phyloP scores from a whole-genome alignment of 2,888 invertebrate species.

The Drymonia ruficornis region DNA sequence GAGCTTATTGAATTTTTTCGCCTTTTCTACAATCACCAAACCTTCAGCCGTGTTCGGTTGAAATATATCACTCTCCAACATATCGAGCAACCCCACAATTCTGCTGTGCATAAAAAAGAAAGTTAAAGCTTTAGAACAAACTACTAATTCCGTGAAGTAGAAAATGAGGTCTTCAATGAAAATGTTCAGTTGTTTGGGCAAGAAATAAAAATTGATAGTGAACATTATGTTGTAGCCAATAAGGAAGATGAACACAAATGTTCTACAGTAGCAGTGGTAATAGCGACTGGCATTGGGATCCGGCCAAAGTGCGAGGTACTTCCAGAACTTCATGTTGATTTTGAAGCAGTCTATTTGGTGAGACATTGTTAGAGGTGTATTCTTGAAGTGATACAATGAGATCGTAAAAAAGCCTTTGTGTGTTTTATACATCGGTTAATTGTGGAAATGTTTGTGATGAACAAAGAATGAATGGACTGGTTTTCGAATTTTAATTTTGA shows the following conservation, averaged over 20 bases:
- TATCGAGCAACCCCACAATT: constrained; percentile 44
- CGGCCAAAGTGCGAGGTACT: constrained; percentile 54
- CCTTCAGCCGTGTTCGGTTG: constrained; percentile 45
- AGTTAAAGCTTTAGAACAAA: constrained; percentile 55
- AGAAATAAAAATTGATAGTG: constrained; percentile 54
- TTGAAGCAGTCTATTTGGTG: constrained; percentile 60
- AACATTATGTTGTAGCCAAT: constrained; percentile 41
- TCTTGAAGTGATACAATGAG: constrained; percentile 4
- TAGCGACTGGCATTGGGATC: constrained; percentile 20
- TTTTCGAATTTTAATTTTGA: too few relatives aligned
- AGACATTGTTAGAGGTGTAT: constrained; percentile 17
- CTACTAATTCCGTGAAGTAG: constrained; percentile 54
- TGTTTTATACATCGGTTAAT: constrained; percentile 17
- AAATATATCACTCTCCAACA: constrained; percentile 57
- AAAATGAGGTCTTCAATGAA: constrained; percentile 60
- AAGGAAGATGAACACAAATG: constrained; percentile 42
- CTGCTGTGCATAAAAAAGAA: constrained; percentile 45
- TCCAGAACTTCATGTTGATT: constrained; percentile 54
- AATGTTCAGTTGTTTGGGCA: constrained; percentile 51
- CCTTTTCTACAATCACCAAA: constrained; percentile 41
- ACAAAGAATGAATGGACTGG: neutral
- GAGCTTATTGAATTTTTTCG: constrained; percentile 49
- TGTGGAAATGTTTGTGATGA: neutral
- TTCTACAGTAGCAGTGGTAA: constrained; percentile 46
- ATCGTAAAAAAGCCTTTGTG: neutral